Conservation (phyloP, 1,140 invertebrate genomes). For the Anastrepha ludens region DNA sequence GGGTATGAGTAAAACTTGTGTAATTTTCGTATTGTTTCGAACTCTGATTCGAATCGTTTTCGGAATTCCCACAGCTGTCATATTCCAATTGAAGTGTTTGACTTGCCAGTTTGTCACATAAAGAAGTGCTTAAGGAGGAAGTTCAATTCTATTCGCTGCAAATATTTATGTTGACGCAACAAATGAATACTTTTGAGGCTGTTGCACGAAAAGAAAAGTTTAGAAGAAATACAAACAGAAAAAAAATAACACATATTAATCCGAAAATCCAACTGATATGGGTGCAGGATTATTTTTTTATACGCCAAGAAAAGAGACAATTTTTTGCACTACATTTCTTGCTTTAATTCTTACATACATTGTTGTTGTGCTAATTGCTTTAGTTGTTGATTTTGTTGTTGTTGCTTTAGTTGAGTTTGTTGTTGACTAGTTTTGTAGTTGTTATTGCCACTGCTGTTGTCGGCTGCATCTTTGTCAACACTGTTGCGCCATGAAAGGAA, state of each 20-base stretch:
- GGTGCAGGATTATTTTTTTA: neutral
- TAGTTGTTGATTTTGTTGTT: neutral
- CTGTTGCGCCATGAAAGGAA: neutral
- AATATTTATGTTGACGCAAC: neutral
- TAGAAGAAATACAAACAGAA: neutral
- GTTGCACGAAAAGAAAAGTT: neutral
- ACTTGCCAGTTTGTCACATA: neutral
- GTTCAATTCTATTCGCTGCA: neutral
- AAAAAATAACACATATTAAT: too few relatives aligned
- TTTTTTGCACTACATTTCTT: neutral
- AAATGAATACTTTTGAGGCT: neutral
- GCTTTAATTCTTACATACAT: neutral
- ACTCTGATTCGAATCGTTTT: neutral
- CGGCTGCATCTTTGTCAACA: neutral
- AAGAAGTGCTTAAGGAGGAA: neutral
- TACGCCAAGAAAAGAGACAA: neutral
- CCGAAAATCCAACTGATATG: neutral
- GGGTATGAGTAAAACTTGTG: too few relatives aligned
- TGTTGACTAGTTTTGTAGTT: neutral
- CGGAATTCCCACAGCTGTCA: neutral
- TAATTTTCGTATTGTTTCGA: too few relatives aligned
- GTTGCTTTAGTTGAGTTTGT: neutral
- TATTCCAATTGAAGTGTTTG: neutral
- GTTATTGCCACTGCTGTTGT: neutral
- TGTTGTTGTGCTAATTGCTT: slow-evolving; percentile 12